Evolutionary conservation across 2,797 vertebrate genomes (phyloP).

Genomic region (Uromys caudimaculatus): DNA sequence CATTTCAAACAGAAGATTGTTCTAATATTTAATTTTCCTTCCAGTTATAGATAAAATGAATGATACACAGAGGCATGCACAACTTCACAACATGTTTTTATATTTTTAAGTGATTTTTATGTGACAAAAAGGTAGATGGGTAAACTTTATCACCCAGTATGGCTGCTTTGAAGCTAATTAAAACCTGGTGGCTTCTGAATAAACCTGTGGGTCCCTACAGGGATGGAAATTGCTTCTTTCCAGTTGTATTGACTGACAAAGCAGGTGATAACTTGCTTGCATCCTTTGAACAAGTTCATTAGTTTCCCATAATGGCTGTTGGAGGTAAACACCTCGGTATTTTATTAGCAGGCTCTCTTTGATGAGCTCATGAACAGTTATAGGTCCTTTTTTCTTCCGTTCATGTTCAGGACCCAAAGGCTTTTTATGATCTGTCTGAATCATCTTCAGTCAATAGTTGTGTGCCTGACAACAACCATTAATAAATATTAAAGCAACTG

Average conservation of each 20-base stretch:
- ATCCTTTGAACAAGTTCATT: slow-evolving; percentile 85
- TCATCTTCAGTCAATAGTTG: slow-evolving; percentile 82
- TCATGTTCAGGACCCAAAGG: slow-evolving; percentile 53
- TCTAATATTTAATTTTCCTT: not conserved
- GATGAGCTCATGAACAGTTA: slow-evolving; percentile 60
- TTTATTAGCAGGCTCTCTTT: slow-evolving; percentile 77
- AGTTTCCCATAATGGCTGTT: slow-evolving; percentile 82
- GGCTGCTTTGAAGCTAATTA: slow-evolving; percentile 85
- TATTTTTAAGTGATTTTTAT: slow-evolving; percentile 64
- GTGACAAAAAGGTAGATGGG: slow-evolving; percentile 67
- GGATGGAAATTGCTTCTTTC: slow-evolving; percentile 87
- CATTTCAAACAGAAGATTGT: not conserved
- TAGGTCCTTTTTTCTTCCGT: slow-evolving; percentile 45
- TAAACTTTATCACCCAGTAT: slow-evolving; percentile 78
- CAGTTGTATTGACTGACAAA: slow-evolving; percentile 85
- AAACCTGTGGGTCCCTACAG: slow-evolving; percentile 84
- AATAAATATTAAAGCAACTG: slow-evolving; percentile 86
- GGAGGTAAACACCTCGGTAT: slow-evolving; percentile 82
- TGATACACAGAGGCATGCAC: not conserved
- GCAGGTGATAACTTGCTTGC: slow-evolving; percentile 82
- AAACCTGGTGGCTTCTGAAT: slow-evolving; percentile 84
- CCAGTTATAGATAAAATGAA: not conserved
- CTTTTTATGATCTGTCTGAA: slow-evolving; percentile 77
- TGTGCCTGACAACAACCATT: slow-evolving; percentile 83
- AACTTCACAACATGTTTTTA: slow-evolving; percentile 56